Conservation (phyloP, 2,113 vertebrate species). For the Tympanuchus pallidicinctus region DNA sequence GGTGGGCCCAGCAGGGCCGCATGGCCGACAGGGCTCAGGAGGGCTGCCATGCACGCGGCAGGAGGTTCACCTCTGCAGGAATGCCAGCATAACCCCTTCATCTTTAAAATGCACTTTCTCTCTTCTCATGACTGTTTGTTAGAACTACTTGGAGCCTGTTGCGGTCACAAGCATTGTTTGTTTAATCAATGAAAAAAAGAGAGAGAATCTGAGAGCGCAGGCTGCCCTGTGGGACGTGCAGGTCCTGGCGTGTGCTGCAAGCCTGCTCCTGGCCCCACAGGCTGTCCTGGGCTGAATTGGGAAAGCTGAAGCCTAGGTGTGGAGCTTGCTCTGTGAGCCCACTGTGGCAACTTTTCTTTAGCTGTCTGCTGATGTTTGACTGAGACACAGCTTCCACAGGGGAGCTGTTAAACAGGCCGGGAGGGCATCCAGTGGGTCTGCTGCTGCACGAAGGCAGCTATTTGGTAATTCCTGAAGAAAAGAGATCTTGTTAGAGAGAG, state of each 20-base stretch:
- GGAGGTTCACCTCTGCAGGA: not conserved
- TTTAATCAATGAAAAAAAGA: not conserved
- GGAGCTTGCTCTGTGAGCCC: not conserved
- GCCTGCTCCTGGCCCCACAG: not conserved
- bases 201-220: not conserved
- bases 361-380: not conserved
- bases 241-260: fast-evolving
- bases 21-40: fast-evolving
- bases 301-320: not conserved
- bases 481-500: not conserved
- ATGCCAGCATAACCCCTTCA: not conserved
- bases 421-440: slow-evolving; percentile 14
- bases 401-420: not conserved
- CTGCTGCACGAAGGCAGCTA: not conserved
- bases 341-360: not conserved
- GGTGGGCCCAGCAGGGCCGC: fast-evolving
- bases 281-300: not conserved
- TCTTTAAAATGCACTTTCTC: not conserved
- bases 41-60: fast-evolving
- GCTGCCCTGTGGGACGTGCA: not conserved
- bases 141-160: not conserved
- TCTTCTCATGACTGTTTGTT: not conserved
- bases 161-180: not conserved
- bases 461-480: slow-evolving; percentile 22
- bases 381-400: not conserved